Evolutionary conservation across 2,113 vertebrate genomes (phyloP).

Genomic region (Malurus cyaneus): DNA sequence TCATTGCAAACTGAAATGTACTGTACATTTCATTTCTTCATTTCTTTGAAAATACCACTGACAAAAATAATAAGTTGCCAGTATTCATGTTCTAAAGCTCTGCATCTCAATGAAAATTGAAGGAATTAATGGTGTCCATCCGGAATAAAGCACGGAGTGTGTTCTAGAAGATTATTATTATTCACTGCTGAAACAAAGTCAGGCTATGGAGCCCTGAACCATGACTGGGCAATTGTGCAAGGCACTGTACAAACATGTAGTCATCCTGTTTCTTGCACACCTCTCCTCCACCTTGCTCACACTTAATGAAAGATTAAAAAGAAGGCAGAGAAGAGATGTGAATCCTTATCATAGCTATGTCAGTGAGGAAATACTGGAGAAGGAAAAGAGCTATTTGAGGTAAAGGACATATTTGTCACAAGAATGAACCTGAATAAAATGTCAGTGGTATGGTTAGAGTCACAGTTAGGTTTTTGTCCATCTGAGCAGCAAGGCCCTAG

Average conservation of each 20-base stretch:
- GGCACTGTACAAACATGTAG: neutral
- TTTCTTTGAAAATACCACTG: constrained; percentile 16
- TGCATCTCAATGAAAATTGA: neutral
- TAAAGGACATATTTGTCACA: neutral
- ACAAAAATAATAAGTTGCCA: constrained; percentile 5
- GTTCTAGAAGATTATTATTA: neutral
- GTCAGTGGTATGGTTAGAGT: neutral
- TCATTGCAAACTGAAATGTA: constrained; percentile 49
- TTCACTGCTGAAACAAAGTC: neutral
- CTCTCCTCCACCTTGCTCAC: neutral
- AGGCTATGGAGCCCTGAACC: neutral
- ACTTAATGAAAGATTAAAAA: neutral
- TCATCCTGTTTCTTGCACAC: neutral
- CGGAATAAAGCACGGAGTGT: neutral
- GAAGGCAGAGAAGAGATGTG: neutral
- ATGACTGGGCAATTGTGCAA: neutral
- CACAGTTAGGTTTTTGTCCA: neutral
- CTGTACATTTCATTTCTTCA: constrained; percentile 35
- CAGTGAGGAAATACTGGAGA: neutral
- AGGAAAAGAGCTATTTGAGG: neutral
- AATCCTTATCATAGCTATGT: neutral
- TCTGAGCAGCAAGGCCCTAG: neutral
- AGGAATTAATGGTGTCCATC: neutral
- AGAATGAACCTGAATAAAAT: neutral
- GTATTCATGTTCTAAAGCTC: neutral